Base-by-base conservation (phyloP, 2,797 vertebrate species). In the Sorex maritimensis region DNA sequence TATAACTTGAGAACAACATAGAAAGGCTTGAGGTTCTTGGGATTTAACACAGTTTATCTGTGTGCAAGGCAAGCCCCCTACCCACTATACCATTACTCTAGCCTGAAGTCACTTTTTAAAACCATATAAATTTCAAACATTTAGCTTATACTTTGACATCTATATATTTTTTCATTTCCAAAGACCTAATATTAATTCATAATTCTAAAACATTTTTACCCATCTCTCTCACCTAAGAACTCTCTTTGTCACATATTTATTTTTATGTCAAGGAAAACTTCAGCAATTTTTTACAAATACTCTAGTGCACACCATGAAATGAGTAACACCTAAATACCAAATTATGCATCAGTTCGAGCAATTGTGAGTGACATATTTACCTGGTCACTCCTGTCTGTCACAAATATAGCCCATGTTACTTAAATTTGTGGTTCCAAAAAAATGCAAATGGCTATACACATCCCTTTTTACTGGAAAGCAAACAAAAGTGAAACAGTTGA, bases 231-330 rank as follows among this genome's bases (percentile, higher is more conserved):
- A 73, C 34, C 21, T 15, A 3, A 17, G 13, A 68, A 28, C 68
- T 8, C 17, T n/a, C 30, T 71, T 34, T 86, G 91, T 78, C 6
- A 69, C 5, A 80, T 11, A 72, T 24, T 41, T 89, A 55, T n/a
- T 86, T 95, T 90, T 52, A n/a, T 12, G 61, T 86, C 28, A 44
- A 58, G 23, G 2, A 65, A 74, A 92, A n/a, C 30, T 69, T 55
- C 86, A 86, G 44, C 69, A 86, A 9, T n/a, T 28, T 83, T 90
- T 73, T 63, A 4, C 23, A 24, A 82, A 46, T 88, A 77, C 77
- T 24, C 19, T 11, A 38, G 0, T 88, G n/a, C 0, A 67, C 9
- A 14, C 14, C 8, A 30, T 44, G 15, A 73, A 9, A 46, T 52
- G 17, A 91, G 58, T 38, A 81, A 95, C 7, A 67, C 7, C 28